Conservation (phyloP, 2,797 vertebrate species). For the Myripristis jacobus region DNA sequence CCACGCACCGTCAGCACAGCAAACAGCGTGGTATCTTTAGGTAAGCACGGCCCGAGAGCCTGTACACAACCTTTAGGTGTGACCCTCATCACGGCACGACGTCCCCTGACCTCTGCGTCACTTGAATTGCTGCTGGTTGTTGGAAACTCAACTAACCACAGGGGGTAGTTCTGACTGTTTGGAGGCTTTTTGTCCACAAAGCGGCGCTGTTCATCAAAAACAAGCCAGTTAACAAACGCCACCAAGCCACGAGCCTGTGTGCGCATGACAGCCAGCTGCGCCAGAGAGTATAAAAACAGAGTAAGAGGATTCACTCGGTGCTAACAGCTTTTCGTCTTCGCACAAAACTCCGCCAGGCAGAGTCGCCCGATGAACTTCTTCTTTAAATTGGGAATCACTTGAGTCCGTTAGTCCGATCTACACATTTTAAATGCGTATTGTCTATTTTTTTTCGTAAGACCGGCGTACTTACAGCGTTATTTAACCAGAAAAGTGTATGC, state of each 20-base stretch:
- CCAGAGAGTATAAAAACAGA: background rate
- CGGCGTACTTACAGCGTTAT: no score
- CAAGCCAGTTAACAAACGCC: background rate
- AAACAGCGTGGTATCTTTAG: conserved; percentile 1
- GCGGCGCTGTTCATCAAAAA: conserved; percentile 65
- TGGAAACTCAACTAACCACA: background rate
- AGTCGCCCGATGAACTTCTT: no score
- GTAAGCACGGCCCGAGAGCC: background rate
- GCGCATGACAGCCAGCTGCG: conserved; percentile 40
- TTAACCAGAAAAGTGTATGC: no score
- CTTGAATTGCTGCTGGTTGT: background rate
- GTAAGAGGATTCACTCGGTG: accelerated
- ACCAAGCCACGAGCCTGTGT: background rate
- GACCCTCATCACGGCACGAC: background rate
- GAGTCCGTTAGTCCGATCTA: no score
- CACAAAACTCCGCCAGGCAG: background rate
- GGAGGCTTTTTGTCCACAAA: conserved; percentile 33
- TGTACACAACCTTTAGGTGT: accelerated
- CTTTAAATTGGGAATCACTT: no score
- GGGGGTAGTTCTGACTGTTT: conserved; percentile 13
- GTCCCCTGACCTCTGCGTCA: background rate
- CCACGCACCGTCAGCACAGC: no score
- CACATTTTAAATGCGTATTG: no score
- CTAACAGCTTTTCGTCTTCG: conserved; percentile 1
- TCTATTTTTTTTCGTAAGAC: no score